Evolutionary conservation across 1,140 invertebrate genomes (phyloP), one percentile per base, ranked within the genome.

Genomic region (Zelostemma sp.): DNA sequence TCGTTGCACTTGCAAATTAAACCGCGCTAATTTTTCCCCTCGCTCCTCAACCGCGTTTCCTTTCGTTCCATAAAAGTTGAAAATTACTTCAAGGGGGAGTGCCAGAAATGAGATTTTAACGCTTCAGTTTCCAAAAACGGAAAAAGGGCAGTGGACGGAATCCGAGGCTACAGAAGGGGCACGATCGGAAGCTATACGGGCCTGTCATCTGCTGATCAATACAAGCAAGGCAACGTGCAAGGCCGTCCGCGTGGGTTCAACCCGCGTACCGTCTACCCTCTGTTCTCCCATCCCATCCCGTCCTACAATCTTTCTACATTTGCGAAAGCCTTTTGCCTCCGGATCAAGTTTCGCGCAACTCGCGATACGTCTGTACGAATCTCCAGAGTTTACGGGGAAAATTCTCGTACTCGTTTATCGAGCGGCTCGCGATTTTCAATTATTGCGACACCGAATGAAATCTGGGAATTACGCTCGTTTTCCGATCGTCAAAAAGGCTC

Each of bases 201-300:
- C 58, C 80, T 82, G 81, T 82, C 82, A 83, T 68, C 72, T 62
- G 72, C 79, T 82, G 82, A 83, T 82, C 81, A 81, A 84, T 83
- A 83, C 82, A 79, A 79, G 81, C 78, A 82, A 84, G 77, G 77
- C 76, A 78, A 82, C 80, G 78, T 81, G 77, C 79, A 81, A 84
- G 78, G 79, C 80, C 79, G 76, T 58, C 78, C 80, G 78, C 78
- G 79, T 79, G 78, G 73, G 70, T 77, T 77, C 74, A 73, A 80
- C 72, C 71, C 74, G 69, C 73, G 73, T 58, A 53, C 54, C 68
- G 58, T 67, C 63, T 62, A 71, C 58, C 62, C 61, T 53, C 56
- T 49, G 14, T 43, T 43, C 40, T 15, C 40, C 46, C 50, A 6
- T 56, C 53, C 45, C 47, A 50, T 17, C 45, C 54, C 54, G 53